Percentiles rank a stretch among this genome's conserved stretches.
Evolutionary conservation across 2,113 vertebrate species (phyloP).

Genomic region (Chloroceryle aenea): DNA sequence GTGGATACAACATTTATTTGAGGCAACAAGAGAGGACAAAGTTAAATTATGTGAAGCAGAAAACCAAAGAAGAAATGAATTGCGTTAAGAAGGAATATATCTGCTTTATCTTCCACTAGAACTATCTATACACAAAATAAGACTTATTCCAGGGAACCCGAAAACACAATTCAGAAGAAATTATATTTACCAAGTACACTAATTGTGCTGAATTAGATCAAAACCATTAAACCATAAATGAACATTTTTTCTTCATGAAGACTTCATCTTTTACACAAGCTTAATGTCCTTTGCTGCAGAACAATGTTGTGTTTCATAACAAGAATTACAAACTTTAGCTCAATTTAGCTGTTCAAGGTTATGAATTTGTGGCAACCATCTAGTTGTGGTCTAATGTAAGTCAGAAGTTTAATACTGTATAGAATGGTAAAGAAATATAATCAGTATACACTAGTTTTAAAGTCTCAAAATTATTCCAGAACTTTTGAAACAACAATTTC

Average conservation of each 20-base stretch:
- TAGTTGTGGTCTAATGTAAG: background rate
- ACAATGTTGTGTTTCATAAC: background rate
- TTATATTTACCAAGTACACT: background rate
- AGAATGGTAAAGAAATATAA: background rate
- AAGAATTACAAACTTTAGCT: background rate
- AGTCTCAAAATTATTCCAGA: background rate
- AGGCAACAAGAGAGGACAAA: background rate
- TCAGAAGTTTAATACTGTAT: background rate
- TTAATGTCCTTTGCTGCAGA: background rate
- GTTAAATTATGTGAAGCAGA: background rate
- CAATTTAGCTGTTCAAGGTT: background rate
- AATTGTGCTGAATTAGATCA: background rate
- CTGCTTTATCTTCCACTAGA: background rate
- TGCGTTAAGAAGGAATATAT: background rate
- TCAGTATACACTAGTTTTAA: background rate
- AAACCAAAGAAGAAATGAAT: background rate
- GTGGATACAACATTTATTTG: background rate
- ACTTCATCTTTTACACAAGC: background rate
- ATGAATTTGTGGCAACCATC: background rate
- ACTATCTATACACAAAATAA: background rate
- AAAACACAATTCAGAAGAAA: background rate
- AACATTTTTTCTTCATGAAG: background rate
- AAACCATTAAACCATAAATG: background rate
- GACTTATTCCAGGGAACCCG: background rate
- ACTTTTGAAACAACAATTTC: background rate